A percentile compares a stretch with the other conserved stretches of the same genome.
phyloP scores from a whole-genome alignment of 2,113 vertebrate species.

The Okapia johnstoni region DNA sequence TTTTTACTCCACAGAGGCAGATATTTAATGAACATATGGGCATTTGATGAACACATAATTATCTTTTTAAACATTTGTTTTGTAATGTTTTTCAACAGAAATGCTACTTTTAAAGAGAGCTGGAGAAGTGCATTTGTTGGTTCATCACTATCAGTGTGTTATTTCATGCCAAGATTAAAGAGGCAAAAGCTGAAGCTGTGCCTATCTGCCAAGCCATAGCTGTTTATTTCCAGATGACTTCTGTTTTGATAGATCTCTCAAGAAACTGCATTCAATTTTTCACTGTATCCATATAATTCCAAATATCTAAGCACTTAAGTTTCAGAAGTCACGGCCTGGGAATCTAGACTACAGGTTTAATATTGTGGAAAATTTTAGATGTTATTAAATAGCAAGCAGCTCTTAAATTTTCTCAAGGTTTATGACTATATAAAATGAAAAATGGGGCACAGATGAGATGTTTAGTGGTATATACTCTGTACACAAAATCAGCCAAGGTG shows the following conservation, averaged over 20 bases:
- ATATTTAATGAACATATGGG: conserved; percentile 27
- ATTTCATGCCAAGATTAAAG: conserved; percentile 45
- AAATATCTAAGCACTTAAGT: conserved; percentile 39
- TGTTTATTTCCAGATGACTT: conserved; percentile 49
- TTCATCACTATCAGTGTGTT: conserved; percentile 33
- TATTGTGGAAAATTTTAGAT: conserved; percentile 36
- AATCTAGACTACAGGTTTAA: conserved; percentile 31
- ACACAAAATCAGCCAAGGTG: conserved; percentile 29
- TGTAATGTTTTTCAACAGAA: conserved; percentile 39
- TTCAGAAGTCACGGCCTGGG: conserved; percentile 21
- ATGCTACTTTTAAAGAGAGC: neutral
- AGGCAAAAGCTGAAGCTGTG: conserved; percentile 31
- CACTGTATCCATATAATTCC: conserved; percentile 13
- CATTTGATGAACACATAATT: conserved; percentile 43
- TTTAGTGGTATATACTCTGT: neutral
- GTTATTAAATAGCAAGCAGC: conserved; percentile 3
- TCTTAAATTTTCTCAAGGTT: conserved; percentile 56
- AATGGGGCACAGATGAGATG: neutral
- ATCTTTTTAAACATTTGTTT: conserved; percentile 39
- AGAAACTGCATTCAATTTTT: conserved; percentile 41
- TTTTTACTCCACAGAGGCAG: conserved; percentile 10
- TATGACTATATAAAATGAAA: conserved; percentile 57
- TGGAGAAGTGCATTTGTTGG: neutral
- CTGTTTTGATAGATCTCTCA: conserved; percentile 59
- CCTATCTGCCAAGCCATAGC: neutral